A percentile compares a stretch with the other conserved stretches of the same genome.
Conservation (phyloP, 1,140 invertebrate genomes). For the Drosophila funebris region DNA sequence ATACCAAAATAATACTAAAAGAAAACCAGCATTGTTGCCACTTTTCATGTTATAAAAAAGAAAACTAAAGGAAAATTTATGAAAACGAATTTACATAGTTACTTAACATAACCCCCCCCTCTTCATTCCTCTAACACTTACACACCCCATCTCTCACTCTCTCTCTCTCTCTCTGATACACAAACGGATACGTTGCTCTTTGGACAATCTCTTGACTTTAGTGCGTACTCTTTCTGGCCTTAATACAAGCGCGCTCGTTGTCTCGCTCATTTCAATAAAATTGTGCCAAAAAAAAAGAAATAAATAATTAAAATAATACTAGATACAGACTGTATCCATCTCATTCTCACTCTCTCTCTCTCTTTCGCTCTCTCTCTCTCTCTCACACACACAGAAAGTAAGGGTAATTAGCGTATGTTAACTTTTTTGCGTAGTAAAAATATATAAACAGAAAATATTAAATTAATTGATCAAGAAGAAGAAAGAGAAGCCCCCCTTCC, state of each 20-base stretch:
- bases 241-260: too few species aligned
- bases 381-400: constrained; percentile 11
- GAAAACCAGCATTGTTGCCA: constrained; percentile 28
- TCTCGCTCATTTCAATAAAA: constrained; percentile 39
- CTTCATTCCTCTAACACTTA: background rate
- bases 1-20: constrained; percentile 19
- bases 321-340: background rate
- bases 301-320: background rate
- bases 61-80: constrained; percentile 25
- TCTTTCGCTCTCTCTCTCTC: background rate
- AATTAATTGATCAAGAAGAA: background rate
- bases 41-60: constrained; percentile 17
- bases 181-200: background rate
- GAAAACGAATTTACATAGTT: constrained; percentile 78
- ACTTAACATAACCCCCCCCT: constrained; percentile 34
- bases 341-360: background rate
- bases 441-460: background rate
- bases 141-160: background rate
- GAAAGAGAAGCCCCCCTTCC: background rate
- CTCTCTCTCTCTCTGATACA: background rate
- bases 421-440: constrained; percentile 32
- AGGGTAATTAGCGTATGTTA: constrained; percentile 43
- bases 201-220: constrained; percentile 33
- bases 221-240: constrained; percentile 21
- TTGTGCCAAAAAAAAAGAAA: constrained; percentile 33